Base-by-base conservation (phyloP, 2,888 invertebrate species). In the Hesperia comma region DNA sequence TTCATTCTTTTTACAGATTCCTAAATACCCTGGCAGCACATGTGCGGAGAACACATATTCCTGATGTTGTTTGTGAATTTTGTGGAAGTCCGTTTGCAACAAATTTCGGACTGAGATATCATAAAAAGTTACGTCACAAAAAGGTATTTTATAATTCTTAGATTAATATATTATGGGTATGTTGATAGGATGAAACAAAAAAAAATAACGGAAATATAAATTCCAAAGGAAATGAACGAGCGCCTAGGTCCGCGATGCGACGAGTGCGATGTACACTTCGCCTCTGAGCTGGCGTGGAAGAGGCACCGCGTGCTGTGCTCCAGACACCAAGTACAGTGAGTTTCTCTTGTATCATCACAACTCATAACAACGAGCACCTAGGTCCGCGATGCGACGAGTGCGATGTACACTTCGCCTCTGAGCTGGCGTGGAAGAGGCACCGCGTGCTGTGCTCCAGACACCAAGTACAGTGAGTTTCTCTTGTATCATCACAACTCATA, bases 201-300 rank as follows among this genome's bases (percentile, higher is more conserved):
- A 33, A 0, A 33, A 33, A 33, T 33, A 6, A 33, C 7, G 33
- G 10, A 33, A 33, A 33, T 33, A 8, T 6, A 19, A 37, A 6
- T 33, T 14, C 1, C 17, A 6, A 17, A 61, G 61, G 61, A 53
- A n/a, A 46, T 19, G 17, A 81, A 80, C 17, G 75, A 70, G 15
- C 73, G 72, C 19, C 66, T 71, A 15, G 83, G 83, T 0, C 83
- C 83, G 0, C 68, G 72, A 15, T 83, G 83, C 61, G 73, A 75
- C 17, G 33, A 33, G 33, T 33, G 33, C 33, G 33, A 33, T 1
- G 72, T 76, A 0, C 77, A 78, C 10, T 80, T 80, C 32, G 55
- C 74, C 0, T 75, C 76, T 2, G 78, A 78, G 37, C 54, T 63
- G 0, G 80, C 79, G 0, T 79, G 75, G 75, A 80, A 80, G 61